A percentile compares a stretch with the other conserved stretches of the same genome.
phyloP scores from a whole-genome alignment of 2,113 vertebrate genomes.

The Lepus europaeus region DNA sequence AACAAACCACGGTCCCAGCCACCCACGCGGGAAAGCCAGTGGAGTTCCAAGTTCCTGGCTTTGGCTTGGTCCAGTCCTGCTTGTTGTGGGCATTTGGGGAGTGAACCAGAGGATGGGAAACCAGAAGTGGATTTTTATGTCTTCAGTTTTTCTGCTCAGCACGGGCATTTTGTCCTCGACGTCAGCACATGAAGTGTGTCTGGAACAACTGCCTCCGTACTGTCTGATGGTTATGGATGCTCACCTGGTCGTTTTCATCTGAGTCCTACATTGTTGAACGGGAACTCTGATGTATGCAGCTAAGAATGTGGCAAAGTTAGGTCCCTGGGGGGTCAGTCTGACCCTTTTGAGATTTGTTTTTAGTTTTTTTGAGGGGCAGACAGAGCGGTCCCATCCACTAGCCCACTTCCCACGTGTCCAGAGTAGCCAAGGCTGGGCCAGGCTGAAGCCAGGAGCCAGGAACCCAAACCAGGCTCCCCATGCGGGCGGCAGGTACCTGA shows the following conservation, averaged over 20 bases:
- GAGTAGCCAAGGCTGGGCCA: neutral
- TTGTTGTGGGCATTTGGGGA: too few species aligned
- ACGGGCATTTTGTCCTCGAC: neutral
- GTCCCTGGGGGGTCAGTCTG: neutral
- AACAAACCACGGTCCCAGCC: too few species aligned
- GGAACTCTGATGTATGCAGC: neutral
- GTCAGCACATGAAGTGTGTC: neutral
- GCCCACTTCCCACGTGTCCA: neutral
- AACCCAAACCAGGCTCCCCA: too few species aligned
- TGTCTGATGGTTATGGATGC: neutral
- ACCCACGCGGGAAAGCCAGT: too few species aligned
- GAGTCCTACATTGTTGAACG: neutral
- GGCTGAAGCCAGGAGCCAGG: too few species aligned
- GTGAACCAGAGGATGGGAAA: neutral
- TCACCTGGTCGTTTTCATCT: neutral
- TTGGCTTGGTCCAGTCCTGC: too few species aligned
- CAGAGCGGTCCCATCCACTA: too few species aligned
- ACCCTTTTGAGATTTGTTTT: conserved; percentile 37
- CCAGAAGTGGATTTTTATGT: neutral
- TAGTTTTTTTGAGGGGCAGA: neutral
- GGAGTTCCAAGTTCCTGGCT: too few species aligned
- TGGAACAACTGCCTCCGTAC: neutral
- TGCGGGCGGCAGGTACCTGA: too few species aligned
- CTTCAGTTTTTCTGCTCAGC: neutral
- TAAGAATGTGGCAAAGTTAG: neutral